Base-by-base conservation (phyloP, 2,797 vertebrate species). In the Pangasius macronema region DNA sequence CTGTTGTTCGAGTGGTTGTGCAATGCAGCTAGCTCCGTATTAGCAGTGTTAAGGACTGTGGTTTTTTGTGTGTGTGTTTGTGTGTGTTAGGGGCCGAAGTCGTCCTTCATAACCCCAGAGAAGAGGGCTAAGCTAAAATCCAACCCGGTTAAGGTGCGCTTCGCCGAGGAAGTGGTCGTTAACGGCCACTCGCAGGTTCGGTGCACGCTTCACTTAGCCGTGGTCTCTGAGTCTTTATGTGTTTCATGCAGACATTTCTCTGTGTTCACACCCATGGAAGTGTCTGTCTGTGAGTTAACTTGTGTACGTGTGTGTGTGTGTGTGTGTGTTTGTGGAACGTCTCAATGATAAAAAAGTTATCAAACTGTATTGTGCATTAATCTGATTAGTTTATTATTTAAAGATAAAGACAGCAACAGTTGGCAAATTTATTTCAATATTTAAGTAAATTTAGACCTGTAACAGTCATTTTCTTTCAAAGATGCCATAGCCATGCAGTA, bases 31-130 rank as follows among this genome's bases (percentile, higher is more conserved):
- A 33, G 33, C 57, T 57, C 13, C 7, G 7, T 46, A 10, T 30
- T 49, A 4, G 39, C n/a, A 14, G 6, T 22, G 36, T 70, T 83
- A 49, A 82, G 11, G 11, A 11, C 53, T 24, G 49, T 51, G 42
- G 5, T 30, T 33, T 67, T n/a, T 51, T 61, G 30, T 7, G 65
- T 76, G 57, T 85, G 18, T 85, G 46, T 85, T 30, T 85, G 84
- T 79, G 3, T 85, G 73, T 77, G 27, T 65, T 93, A 99, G 98
- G 97, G 98, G 53, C 98, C 98, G 24, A 99, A 99, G 90, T 99
- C 98, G 0, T 99, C 98, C 0, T 99, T 99, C 92, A 97, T 99
- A 89, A 99, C 98, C 0, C 98, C 96, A 2, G 98, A 99, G 94
- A 99, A 99, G 94, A 96, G 97, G 90, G 98, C 98, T 70, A 97